Evolutionary conservation across 2,888 invertebrate species (phyloP).

Genomic region (Gisinianus flammeolus): DNA sequence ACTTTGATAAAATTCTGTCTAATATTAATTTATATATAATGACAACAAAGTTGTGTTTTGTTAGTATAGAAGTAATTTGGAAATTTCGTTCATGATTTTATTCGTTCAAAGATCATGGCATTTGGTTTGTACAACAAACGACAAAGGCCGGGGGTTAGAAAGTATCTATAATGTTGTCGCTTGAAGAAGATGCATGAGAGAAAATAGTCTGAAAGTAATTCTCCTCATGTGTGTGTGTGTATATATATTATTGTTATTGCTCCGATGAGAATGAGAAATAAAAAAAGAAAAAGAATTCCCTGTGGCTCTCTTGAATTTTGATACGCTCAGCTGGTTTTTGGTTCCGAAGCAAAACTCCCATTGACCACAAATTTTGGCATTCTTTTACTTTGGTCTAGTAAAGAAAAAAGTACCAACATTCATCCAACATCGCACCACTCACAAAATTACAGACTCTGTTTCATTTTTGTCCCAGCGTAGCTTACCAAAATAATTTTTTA

Average conservation of each 20-base stretch:
- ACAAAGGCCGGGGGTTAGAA: constrained; percentile 15
- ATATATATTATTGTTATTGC: constrained; percentile 1
- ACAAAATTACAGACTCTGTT: not conserved
- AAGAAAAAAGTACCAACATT: too few species aligned
- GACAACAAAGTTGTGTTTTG: too few species aligned
- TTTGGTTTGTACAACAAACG: not conserved
- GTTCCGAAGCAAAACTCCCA: constrained; percentile 1
- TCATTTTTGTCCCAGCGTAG: constrained; percentile 5
- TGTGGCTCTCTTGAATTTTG: constrained; percentile 22
- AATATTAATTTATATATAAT: too few species aligned
- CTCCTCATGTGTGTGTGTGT: not conserved
- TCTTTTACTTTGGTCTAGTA: not conserved
- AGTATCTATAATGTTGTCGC: constrained; percentile 4
- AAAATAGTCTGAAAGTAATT: constrained; percentile 1
- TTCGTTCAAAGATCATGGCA: constrained; percentile 20
- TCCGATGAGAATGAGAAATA: constrained; percentile 1
- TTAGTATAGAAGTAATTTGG: too few species aligned
- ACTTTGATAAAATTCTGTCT: too few species aligned
- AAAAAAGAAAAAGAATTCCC: not conserved
- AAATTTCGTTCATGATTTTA: not conserved
- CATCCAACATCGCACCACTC: not conserved
- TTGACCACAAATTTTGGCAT: constrained; percentile 30
- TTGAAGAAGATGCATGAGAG: constrained; percentile 9
- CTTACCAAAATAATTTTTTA: too few species aligned
- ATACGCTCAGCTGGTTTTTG: constrained; percentile 27